Percentiles rank a stretch among this genome's conserved stretches.
Conservation (phyloP, 2,888 invertebrate genomes). For the Amblyjoppa proteus region DNA sequence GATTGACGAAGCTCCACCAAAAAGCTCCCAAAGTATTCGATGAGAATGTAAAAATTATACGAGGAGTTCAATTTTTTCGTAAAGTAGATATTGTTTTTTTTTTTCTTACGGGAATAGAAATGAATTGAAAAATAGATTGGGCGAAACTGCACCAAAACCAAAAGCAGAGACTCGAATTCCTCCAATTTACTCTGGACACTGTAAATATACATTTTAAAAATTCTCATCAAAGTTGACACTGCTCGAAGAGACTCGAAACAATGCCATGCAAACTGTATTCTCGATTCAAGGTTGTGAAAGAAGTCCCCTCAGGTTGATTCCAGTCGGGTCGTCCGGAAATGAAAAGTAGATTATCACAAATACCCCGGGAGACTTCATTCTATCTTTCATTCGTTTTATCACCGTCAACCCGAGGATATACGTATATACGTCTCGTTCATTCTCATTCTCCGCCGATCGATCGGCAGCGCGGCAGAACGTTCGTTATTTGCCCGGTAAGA, state of each 20-base stretch:
- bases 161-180: not conserved
- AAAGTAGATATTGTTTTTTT: not conserved
- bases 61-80: too few relatives aligned
- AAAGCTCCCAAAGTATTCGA: not conserved
- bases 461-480: slow-evolving; percentile 29
- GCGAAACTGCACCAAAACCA: not conserved
- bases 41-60: too few relatives aligned
- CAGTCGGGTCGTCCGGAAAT: not conserved
- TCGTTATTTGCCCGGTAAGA: slow-evolving; percentile 29
- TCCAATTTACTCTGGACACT: not conserved
- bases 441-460: slow-evolving; percentile 51
- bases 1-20: not conserved
- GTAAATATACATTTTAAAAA: not conserved
- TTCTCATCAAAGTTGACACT: not conserved
- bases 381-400: slow-evolving; percentile 33
- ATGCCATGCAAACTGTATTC: not conserved
- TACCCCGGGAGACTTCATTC: slow-evolving; percentile 12
- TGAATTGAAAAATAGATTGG: not conserved
- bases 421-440: slow-evolving; percentile 30
- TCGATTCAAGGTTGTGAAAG: not conserved
- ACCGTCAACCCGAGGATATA: slow-evolving; percentile 5
- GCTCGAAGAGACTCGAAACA: not conserved
- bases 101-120: not conserved
- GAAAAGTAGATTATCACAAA: slow-evolving; percentile 40
- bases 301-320: slow-evolving; percentile 13